Percentiles rank a stretch among this genome's conserved stretches.
Evolutionary conservation across 2,888 invertebrate species (phyloP).

Genomic region (Sphinx pinastri): DNA sequence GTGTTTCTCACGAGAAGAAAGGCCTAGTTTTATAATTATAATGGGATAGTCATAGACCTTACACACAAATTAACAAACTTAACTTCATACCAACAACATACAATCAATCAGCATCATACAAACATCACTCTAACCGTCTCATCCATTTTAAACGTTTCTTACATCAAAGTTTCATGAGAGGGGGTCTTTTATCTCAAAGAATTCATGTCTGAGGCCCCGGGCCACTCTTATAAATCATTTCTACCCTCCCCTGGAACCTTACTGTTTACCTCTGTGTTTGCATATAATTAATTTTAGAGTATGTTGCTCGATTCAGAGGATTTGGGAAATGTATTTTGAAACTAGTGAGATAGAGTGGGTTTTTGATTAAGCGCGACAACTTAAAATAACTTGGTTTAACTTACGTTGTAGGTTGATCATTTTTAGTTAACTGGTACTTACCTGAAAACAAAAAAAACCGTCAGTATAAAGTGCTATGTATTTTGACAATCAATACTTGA

Average conservation of each 20-base stretch:
- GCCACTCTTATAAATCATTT: constrained; percentile 43
- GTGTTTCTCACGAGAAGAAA: no score
- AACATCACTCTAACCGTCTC: constrained; percentile 12
- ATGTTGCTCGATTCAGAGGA: not conserved
- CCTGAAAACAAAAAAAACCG: constrained; percentile 40
- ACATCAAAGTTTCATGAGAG: constrained; percentile 29
- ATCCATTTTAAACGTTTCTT: constrained; percentile 27
- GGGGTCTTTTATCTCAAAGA: constrained; percentile 37
- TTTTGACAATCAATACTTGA: no score
- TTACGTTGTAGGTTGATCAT: no score
- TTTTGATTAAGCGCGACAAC: not conserved
- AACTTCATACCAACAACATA: not conserved
- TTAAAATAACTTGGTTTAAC: no score
- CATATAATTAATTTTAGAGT: constrained; percentile 22
- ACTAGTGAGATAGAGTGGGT: not conserved
- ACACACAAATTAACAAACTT: no score
- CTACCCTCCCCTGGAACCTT: constrained; percentile 32
- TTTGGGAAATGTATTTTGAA: not conserved
- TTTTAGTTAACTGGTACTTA: constrained; percentile 36
- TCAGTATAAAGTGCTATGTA: no score
- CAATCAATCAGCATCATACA: not conserved
- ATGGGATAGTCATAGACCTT: no score
- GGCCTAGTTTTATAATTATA: no score
- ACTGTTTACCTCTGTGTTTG: constrained; percentile 17
- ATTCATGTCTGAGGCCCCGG: constrained; percentile 36